Percentiles rank a stretch among this genome's conserved stretches.
phyloP scores from a whole-genome alignment of 2,797 vertebrate species.

The Spondyliosoma cantharus region DNA sequence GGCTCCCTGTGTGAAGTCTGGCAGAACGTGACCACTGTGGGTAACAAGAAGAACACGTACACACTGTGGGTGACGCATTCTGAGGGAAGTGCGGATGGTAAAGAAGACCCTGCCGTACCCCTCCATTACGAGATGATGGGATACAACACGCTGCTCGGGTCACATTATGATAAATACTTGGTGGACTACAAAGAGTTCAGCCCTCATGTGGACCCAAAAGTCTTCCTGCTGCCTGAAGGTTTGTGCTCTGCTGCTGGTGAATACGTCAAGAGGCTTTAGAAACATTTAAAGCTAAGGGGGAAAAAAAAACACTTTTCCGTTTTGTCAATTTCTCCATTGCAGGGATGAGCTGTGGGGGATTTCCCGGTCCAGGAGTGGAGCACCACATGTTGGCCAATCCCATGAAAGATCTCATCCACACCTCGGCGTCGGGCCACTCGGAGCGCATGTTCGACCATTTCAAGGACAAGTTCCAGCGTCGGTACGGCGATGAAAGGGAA shows the following conservation, averaged over 20 bases:
- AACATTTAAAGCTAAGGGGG: not conserved
- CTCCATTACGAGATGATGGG: slow-evolving; percentile 88
- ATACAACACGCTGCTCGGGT: slow-evolving; percentile 87
- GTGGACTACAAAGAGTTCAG: slow-evolving; percentile 84
- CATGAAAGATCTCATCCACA: slow-evolving; percentile 87
- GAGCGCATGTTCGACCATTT: slow-evolving; percentile 82
- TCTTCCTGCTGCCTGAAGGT: slow-evolving; percentile 83
- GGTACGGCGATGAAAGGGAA: slow-evolving; percentile 74
- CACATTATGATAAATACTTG: slow-evolving; percentile 89
- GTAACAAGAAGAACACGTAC: slow-evolving; percentile 86
- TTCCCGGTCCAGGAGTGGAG: slow-evolving; percentile 83
- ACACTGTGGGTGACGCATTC: slow-evolving; percentile 85
- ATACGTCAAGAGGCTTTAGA: not conserved
- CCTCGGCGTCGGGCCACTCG: slow-evolving; percentile 76
- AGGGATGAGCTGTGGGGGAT: slow-evolving; percentile 84
- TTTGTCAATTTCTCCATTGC: not conserved
- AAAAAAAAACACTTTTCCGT: not conserved
- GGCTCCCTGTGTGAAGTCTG: slow-evolving; percentile 85
- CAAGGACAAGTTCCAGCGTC: slow-evolving; percentile 78
- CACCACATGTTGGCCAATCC: slow-evolving; percentile 87
- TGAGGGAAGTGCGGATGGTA: slow-evolving; percentile 64
- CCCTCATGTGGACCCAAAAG: slow-evolving; percentile 70
- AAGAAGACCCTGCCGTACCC: slow-evolving; percentile 60
- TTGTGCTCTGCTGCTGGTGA: slow-evolving; percentile 8
- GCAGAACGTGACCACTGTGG: slow-evolving; percentile 84